Evolutionary conservation across 2,113 vertebrate genomes (phyloP).

Genomic region (Irena cyanogastra): DNA sequence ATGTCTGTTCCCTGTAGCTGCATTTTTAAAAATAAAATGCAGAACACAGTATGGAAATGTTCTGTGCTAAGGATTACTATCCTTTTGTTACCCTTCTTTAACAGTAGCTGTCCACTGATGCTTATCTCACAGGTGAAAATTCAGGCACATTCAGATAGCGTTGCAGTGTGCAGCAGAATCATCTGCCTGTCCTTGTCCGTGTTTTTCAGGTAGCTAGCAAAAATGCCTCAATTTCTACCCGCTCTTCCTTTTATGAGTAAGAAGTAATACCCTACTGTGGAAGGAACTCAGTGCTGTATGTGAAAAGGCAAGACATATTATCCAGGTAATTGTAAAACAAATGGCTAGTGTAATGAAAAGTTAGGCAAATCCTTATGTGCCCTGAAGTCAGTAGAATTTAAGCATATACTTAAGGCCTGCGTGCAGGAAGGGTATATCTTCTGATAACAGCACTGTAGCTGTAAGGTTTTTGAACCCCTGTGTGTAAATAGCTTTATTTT

Average conservation of each 20-base stretch:
- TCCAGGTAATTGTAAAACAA: neutral
- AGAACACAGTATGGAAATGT: neutral
- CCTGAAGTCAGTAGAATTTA: neutral
- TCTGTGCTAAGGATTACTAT: neutral
- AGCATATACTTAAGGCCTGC: neutral
- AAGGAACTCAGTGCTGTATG: neutral
- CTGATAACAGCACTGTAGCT: neutral
- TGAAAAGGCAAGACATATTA: neutral
- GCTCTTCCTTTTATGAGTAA: neutral
- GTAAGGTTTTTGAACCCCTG: neutral
- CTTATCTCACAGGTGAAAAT: neutral
- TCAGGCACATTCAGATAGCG: neutral
- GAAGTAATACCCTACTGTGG: neutral
- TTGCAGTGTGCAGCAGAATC: neutral
- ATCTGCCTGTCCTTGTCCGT: rapidly evolving
- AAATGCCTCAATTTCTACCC: neutral
- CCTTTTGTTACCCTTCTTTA: neutral
- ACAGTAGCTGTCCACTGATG: neutral
- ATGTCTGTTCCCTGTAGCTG: neutral
- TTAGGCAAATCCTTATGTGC: neutral
- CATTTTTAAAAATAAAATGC: neutral
- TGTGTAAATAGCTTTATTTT: neutral
- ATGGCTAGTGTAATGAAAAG: neutral
- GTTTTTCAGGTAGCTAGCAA: neutral
- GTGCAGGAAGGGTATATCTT: neutral